phyloP scores from a whole-genome alignment of 2,888 invertebrate species.

The Eurytoma adleriae region DNA sequence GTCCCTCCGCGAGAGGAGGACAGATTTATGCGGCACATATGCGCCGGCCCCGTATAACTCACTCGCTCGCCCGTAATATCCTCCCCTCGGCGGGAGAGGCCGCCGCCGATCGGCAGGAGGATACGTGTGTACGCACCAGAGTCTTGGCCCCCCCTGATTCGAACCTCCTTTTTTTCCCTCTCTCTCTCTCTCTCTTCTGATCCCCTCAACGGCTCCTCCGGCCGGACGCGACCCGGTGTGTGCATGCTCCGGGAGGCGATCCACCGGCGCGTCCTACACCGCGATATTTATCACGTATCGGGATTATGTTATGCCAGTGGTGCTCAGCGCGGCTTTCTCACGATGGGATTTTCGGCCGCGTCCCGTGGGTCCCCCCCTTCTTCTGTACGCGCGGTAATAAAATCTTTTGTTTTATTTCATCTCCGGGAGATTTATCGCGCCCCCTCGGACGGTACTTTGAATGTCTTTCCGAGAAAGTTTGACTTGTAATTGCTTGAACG shows the following conservation, averaged over 20 bases:
- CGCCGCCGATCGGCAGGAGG: conserved; percentile 56
- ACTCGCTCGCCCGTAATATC: conserved; percentile 75
- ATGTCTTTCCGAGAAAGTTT: too few relatives aligned
- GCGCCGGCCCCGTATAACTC: conserved; percentile 75
- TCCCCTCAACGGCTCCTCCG: not conserved
- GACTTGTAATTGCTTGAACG: too few relatives aligned
- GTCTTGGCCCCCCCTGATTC: not conserved
- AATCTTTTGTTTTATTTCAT: too few relatives aligned
- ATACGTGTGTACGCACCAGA: not conserved
- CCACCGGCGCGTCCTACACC: conserved; percentile 47
- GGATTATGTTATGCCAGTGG: conserved; percentile 69
- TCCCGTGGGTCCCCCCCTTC: not conserved
- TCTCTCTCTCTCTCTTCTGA: conserved; percentile 59
- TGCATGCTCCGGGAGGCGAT: conserved; percentile 66
- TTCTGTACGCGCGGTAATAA: not conserved
- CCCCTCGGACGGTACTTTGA: too few relatives aligned
- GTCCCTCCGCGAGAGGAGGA: conserved; percentile 64
- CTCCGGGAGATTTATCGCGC: too few relatives aligned
- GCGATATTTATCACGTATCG: conserved; percentile 72
- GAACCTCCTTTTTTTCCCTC: conserved; percentile 57
- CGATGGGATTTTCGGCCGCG: conserved; percentile 22
- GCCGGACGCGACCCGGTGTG: conserved; percentile 64
- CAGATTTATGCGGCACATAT: conserved; percentile 76
- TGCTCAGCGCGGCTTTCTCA: conserved; percentile 55
- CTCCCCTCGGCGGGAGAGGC: conserved; percentile 61